Percentiles rank a stretch among this genome's conserved stretches.
Conservation (phyloP, 2,113 vertebrate species). For the Callorhinus ursinus region DNA sequence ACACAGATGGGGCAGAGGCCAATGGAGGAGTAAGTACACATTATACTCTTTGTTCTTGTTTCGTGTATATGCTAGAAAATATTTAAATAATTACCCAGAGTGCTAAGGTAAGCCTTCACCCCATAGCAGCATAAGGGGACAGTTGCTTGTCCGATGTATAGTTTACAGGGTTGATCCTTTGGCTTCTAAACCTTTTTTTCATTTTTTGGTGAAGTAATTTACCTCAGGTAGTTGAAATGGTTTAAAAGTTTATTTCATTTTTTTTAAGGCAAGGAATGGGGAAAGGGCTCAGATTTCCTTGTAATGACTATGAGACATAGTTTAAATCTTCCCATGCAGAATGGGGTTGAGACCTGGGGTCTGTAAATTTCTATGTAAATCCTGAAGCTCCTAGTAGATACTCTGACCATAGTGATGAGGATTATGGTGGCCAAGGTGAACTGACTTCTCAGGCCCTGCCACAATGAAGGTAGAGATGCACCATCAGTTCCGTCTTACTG, state of each 20-base stretch:
- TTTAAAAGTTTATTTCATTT: neutral
- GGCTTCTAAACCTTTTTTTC: neutral
- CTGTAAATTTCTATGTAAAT: neutral
- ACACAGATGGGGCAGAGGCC: neutral
- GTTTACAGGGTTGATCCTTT: neutral
- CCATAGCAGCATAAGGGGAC: neutral
- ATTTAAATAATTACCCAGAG: neutral
- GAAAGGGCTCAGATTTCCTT: neutral
- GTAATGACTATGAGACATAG: neutral
- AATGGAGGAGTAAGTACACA: neutral
- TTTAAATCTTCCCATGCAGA: neutral
- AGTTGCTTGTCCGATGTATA: neutral
- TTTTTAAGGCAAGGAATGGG: neutral
- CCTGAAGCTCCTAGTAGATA: neutral
- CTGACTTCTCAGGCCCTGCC: neutral
- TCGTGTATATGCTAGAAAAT: neutral
- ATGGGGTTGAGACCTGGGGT: neutral
- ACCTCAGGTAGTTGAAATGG: neutral
- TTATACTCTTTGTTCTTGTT: neutral
- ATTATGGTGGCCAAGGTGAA: neutral
- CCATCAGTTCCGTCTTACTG: neutral
- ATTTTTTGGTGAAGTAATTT: slow-evolving; percentile 4
- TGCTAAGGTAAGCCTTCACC: neutral
- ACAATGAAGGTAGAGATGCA: neutral
- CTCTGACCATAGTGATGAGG: neutral